Conservation (phyloP, 1,140 invertebrate genomes). For the Saxidomus purpurata region DNA sequence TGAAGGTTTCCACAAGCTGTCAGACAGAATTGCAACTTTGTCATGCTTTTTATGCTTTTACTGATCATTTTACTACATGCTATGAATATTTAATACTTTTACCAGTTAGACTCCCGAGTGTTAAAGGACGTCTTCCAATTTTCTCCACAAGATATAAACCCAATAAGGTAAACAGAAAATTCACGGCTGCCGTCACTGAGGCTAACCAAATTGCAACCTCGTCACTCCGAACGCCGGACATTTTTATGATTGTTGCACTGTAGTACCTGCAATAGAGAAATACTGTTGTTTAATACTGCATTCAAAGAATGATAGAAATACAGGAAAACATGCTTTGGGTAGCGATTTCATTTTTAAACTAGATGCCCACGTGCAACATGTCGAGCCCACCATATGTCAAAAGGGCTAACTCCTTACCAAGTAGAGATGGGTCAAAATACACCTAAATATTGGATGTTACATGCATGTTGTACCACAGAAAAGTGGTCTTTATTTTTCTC, state of each 20-base stretch:
- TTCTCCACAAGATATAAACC: slow-evolving; percentile 89
- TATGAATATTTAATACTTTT: slow-evolving; percentile 56
- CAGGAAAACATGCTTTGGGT: not conserved
- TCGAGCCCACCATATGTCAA: no score
- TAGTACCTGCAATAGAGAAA: slow-evolving; percentile 88
- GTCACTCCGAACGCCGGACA: slow-evolving; percentile 88
- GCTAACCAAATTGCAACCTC: slow-evolving; percentile 90
- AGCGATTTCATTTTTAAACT: no score
- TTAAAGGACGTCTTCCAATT: slow-evolving; percentile 88
- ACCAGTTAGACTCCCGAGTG: slow-evolving; percentile 88
- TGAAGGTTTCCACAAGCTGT: not conserved
- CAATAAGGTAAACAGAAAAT: slow-evolving; percentile 89
- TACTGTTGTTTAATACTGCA: no score
- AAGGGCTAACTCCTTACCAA: no score
- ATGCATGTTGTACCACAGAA: no score
- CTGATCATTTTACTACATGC: not conserved
- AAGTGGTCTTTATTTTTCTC: no score
- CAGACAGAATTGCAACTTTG: no score
- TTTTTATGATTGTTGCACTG: slow-evolving; percentile 89
- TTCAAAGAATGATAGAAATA: not conserved
- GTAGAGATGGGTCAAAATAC: no score
- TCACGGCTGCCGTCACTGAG: slow-evolving; percentile 88
- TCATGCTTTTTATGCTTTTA: not conserved
- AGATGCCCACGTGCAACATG: no score
- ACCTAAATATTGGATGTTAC: no score